Conservation (phyloP, 2,113 vertebrate species). For the Ondatra zibethicus region DNA sequence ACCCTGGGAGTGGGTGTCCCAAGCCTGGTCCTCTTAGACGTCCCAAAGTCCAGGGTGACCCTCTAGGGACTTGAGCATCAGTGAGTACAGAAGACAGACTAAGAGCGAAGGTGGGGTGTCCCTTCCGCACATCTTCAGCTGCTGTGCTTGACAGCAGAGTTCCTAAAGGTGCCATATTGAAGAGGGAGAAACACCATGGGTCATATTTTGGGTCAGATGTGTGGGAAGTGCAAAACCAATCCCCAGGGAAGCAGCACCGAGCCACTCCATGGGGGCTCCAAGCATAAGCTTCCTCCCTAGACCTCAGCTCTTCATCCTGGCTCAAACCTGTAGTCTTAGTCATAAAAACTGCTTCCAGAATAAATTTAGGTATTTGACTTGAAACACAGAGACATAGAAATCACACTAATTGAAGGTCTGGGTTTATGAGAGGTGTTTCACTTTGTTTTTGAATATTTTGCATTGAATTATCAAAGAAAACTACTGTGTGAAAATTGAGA, state of each 20-base stretch:
- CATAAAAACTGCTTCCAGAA: neutral
- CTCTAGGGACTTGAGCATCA: conserved; percentile 65
- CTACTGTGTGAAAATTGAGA: neutral
- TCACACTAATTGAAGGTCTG: neutral
- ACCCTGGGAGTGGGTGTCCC: neutral
- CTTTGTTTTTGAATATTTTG: neutral
- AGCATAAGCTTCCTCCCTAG: neutral
- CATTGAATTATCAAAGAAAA: neutral
- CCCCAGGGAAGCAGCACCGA: fast-evolving
- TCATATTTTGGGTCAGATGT: neutral
- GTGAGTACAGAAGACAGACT: conserved; percentile 63
- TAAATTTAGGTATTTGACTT: neutral
- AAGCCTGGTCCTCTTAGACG: neutral
- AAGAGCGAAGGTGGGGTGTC: conserved; percentile 47
- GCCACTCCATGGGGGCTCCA: neutral
- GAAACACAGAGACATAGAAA: neutral
- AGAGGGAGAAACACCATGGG: conserved; percentile 5
- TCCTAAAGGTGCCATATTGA: conserved; percentile 13
- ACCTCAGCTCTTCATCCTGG: neutral
- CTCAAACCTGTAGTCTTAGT: neutral
- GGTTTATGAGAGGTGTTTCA: neutral
- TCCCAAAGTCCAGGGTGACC: conserved; percentile 35
- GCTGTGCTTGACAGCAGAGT: neutral
- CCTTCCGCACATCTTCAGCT: conserved; percentile 37
- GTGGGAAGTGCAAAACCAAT: neutral